Conservation (phyloP, 2,113 vertebrate genomes). For the Sminthopsis crassicaudata region DNA sequence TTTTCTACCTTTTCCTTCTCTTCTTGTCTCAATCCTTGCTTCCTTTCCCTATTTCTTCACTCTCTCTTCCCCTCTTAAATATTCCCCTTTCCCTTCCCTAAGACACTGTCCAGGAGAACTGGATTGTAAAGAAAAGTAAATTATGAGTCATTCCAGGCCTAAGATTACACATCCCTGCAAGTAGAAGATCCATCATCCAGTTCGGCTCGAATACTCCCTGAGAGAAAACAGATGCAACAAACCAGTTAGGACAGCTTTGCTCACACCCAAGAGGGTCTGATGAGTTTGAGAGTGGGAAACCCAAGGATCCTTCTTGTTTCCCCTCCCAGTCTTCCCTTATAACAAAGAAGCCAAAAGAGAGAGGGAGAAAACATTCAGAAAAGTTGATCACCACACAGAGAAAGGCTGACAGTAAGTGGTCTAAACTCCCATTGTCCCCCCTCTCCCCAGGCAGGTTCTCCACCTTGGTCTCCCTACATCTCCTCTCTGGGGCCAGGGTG, state of each 20-base stretch:
- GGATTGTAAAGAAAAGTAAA: background rate
- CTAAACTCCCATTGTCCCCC: background rate
- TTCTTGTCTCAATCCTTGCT: background rate
- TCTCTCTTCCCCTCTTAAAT: background rate
- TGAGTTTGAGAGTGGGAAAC: background rate
- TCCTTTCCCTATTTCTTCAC: background rate
- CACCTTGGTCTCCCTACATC: accelerated
- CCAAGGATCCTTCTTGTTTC: background rate
- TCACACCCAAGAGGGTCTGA: background rate
- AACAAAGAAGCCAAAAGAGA: background rate
- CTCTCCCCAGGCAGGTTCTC: background rate
- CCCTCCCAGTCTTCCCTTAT: background rate
- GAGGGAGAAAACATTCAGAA: background rate
- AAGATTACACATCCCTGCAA: background rate
- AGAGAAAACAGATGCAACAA: background rate
- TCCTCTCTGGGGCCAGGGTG: background rate
- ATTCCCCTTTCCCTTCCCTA: background rate
- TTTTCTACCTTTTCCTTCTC: background rate
- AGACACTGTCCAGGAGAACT: background rate
- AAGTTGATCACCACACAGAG: background rate
- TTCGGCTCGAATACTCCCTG: background rate
- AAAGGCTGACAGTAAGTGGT: background rate
- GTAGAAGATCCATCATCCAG: background rate
- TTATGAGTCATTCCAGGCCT: background rate
- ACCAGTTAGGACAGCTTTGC: background rate